A percentile compares a stretch with the other conserved stretches of the same genome.
Conservation (phyloP, 2,113 vertebrate species). For the Danionella cerebrum region DNA sequence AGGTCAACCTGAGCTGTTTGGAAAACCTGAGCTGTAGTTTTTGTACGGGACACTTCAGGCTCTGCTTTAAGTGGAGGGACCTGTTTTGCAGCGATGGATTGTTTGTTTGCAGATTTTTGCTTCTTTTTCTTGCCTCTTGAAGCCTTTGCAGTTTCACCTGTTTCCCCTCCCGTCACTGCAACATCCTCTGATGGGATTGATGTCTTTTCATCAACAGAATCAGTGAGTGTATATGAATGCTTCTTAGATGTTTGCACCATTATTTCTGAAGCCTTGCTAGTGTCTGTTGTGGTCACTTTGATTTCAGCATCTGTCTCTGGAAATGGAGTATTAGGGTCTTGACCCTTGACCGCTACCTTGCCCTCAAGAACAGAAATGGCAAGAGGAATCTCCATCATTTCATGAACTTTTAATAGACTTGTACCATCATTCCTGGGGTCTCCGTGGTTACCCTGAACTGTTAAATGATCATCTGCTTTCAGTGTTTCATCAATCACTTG, state of each 20-base stretch:
- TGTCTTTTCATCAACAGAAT: neutral
- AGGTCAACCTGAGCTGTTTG: conserved; percentile 26
- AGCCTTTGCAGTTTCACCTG: conserved; percentile 43
- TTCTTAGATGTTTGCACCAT: conserved; percentile 30
- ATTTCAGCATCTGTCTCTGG: neutral
- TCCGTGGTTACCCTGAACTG: neutral
- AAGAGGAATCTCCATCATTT: neutral
- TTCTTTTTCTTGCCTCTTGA: conserved; percentile 54
- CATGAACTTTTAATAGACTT: neutral
- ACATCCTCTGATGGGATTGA: conserved; percentile 30
- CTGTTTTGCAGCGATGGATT: conserved; percentile 32
- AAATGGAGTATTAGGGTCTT: neutral
- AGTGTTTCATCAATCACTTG: conserved; percentile 22
- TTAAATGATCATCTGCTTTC: neutral
- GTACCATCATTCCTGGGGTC: neutral
- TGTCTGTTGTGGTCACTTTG: conserved; percentile 19
- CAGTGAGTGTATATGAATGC: neutral
- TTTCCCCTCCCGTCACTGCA: conserved; percentile 11
- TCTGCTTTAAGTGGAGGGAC: conserved; percentile 29
- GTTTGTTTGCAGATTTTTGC: conserved; percentile 31
- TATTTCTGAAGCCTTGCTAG: conserved; percentile 42
- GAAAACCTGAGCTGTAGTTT: conserved; percentile 24
- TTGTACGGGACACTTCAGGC: conserved; percentile 28
- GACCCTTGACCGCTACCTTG: neutral
- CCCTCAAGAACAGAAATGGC: neutral